Evolutionary conservation across 2,888 invertebrate genomes (phyloP).

Genomic region (Synergus umbraculus): DNA sequence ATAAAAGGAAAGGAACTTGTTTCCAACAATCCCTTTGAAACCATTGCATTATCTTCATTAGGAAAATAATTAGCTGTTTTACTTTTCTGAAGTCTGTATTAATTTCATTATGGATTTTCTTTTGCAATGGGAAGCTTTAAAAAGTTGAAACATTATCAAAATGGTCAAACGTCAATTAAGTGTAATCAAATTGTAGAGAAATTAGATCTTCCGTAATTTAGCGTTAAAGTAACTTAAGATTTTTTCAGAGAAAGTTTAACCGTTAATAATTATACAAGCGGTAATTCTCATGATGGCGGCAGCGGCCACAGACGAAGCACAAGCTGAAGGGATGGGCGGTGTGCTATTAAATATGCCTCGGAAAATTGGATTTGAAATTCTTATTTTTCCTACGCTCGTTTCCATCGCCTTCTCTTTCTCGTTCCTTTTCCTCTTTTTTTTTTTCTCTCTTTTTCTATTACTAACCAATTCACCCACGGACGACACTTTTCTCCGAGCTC

Average conservation of each 20-base stretch:
- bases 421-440: slow-evolving; percentile 32
- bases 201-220: neutral
- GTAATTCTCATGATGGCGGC: slow-evolving; percentile 42
- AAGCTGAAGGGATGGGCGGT: slow-evolving; percentile 50
- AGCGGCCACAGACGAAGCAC: slow-evolving; percentile 30
- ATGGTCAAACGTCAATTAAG: neutral
- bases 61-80: slow-evolving; percentile 10
- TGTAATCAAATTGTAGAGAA: neutral
- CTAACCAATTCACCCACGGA: slow-evolving; percentile 19
- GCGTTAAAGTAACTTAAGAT: neutral
- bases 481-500: slow-evolving; percentile 34
- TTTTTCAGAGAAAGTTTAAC: neutral
- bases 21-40: neutral
- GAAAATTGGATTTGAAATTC: slow-evolving; percentile 74
- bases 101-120: neutral
- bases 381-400: slow-evolving; percentile 65
- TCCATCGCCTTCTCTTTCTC: slow-evolving; percentile 45
- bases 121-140: neutral
- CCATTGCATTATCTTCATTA: neutral
- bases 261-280: slow-evolving; percentile 41
- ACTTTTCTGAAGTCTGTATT: neutral
- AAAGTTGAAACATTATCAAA: neutral
- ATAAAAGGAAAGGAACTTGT: neutral
- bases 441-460: slow-evolving; percentile 25
- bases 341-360: slow-evolving; percentile 69